Percentiles rank a stretch among this genome's conserved stretches.
phyloP scores from a whole-genome alignment of 1,140 invertebrate species.

The Saccostrea cuccullata region DNA sequence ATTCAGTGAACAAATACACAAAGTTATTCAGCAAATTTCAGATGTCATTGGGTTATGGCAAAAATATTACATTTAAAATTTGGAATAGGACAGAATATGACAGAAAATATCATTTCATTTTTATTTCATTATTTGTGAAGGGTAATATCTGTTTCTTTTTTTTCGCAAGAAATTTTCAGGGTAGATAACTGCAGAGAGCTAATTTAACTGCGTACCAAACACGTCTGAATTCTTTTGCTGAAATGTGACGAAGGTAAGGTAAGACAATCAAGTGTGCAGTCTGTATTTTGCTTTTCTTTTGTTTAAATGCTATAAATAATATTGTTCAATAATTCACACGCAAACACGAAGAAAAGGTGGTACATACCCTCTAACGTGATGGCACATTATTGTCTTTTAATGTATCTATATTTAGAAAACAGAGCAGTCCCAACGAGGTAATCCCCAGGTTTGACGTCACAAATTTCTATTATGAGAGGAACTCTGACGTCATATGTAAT shows the following conservation, averaged over 20 bases:
- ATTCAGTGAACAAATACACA: too few species aligned
- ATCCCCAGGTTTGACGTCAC: slow-evolving; percentile 34
- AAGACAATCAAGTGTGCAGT: too few species aligned
- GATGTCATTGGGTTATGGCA: too few species aligned
- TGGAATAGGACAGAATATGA: too few species aligned
- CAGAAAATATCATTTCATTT: too few species aligned
- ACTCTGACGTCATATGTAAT: slow-evolving; percentile 27
- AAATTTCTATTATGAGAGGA: slow-evolving; percentile 24
- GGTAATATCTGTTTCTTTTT: too few species aligned
- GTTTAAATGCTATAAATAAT: neutral
- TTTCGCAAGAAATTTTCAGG: neutral
- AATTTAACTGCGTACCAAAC: neutral
- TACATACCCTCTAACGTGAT: slow-evolving; percentile 6
- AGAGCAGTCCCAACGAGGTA: slow-evolving; percentile 17
- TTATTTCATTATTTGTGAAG: too few species aligned
- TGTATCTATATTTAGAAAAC: slow-evolving; percentile 6
- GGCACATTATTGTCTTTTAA: slow-evolving; percentile 18
- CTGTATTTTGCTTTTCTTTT: neutral
- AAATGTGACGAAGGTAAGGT: too few species aligned
- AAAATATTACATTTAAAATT: too few species aligned
- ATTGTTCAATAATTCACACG: neutral
- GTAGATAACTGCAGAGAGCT: slow-evolving; percentile 21
- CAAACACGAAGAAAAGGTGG: neutral
- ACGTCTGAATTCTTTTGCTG: neutral
- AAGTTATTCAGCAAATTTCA: too few species aligned